phyloP scores from a whole-genome alignment of 2,113 vertebrate species.

The Philantomba maxwellii region DNA sequence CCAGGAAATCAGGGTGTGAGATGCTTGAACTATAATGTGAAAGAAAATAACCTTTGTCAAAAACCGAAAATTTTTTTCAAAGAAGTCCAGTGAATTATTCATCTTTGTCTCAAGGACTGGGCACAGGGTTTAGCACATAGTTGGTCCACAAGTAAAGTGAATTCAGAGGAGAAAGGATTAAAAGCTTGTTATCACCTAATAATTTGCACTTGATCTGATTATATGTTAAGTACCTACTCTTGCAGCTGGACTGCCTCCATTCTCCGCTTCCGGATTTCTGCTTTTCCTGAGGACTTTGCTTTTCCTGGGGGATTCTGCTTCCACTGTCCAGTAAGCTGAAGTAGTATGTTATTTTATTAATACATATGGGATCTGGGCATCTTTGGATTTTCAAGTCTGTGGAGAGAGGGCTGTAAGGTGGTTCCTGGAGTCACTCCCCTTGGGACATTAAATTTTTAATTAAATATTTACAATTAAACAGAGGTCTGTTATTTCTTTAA shows the following conservation, averaged over 20 bases:
- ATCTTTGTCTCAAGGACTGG: background rate
- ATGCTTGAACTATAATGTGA: background rate
- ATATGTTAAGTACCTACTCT: background rate
- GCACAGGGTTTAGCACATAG: background rate
- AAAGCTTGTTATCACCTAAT: background rate
- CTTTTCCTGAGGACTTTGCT: background rate
- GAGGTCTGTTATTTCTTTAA: background rate
- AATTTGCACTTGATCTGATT: background rate
- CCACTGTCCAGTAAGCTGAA: background rate
- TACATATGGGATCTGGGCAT: background rate
- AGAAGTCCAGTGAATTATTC: background rate
- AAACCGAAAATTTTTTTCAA: background rate
- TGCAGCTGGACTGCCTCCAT: background rate
- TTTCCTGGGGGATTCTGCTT: background rate
- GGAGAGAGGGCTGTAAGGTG: background rate
- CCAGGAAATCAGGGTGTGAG: background rate
- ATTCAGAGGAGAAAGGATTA: background rate
- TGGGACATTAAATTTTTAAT: background rate
- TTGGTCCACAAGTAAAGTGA: background rate
- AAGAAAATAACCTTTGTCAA: background rate
- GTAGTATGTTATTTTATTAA: background rate
- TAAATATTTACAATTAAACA: background rate
- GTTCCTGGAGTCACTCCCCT: background rate
- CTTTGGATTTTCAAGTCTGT: background rate
- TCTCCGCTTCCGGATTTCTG: accelerated